Base-by-base conservation (phyloP, 2,797 vertebrate genomes). In the Pelobates cultripes region DNA sequence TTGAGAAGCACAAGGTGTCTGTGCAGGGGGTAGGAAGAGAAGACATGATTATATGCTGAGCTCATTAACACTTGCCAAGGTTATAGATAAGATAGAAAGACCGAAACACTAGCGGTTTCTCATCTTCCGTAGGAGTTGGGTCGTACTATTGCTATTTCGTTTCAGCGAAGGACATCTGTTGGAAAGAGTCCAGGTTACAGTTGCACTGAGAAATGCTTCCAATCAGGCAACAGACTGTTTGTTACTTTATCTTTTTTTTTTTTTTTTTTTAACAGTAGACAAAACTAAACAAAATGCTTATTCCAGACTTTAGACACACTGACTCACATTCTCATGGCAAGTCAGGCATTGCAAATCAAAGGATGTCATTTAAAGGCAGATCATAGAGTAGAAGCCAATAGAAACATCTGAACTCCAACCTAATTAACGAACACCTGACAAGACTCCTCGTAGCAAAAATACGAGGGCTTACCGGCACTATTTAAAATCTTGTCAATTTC, bases 171-270 rank as follows among this genome's bases (percentile, higher is more conserved):
- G 12, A 67, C 4, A 4, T 64, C 17, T 15, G n/a, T 74, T 63
- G 71, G 72, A 74, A 5, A 67, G 15, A n/a, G 41, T 69, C 78
- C 74, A 80, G 78, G 78, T 51, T 9, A 28, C 67, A 28, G 28
- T 41, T 43, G 15, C 6, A 13, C 67, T 12, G 42, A 10, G 40
- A 45, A 13, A n/a, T n/a, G 15, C 3, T 42, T 63, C 17, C 7
- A 17, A 15, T n/a, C 61, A 77, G 3, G 4, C 9, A 53, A 53
- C 42, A 71, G 42, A 55, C 60, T 43, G 43, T 40, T 64, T 73
- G 15, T 9, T 12, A n/a, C 73, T 17, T 75, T 75, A 75, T 79
- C 17, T 47, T 3, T 4, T 3, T 28, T 28, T 28, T 40, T 64
- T 63, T 79, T 12, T 47, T 3, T 4, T 3, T 79, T 7, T 14